Conservation (phyloP, 2,888 invertebrate species). For the Hyles lineata region DNA sequence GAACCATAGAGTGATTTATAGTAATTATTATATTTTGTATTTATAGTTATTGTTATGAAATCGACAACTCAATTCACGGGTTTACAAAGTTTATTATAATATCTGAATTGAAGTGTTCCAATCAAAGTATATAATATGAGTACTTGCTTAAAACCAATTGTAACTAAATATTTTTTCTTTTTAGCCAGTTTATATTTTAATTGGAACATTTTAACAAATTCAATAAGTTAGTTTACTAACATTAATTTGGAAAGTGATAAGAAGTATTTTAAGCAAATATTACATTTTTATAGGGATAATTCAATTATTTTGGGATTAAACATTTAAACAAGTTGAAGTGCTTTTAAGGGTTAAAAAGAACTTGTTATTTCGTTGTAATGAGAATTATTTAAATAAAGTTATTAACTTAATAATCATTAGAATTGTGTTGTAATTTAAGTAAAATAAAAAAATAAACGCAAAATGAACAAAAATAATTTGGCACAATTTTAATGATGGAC, state of each 20-base stretch:
- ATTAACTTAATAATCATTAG: neutral
- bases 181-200: neutral
- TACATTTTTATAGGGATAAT: neutral
- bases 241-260: neutral
- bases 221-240: neutral
- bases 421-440: neutral
- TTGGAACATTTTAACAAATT: conserved; percentile 1
- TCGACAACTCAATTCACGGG: neutral
- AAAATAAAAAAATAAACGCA: conserved; percentile 30
- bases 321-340: neutral
- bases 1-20: no score
- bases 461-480: conserved; percentile 47
- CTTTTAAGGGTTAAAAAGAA: neutral
- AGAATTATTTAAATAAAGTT: neutral
- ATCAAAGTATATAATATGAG: neutral
- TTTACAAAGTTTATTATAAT: neutral
- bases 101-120: conserved; percentile 1
- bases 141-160: neutral
- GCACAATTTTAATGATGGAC: conserved; percentile 41
- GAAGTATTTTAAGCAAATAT: conserved; percentile 12
- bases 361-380: neutral
- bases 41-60: conserved; percentile 17
- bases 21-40: no score
- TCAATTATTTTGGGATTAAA: neutral
- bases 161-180: neutral